phyloP scores from a whole-genome alignment of 1,140 invertebrate species.

The Heliconius hewitsoni region DNA sequence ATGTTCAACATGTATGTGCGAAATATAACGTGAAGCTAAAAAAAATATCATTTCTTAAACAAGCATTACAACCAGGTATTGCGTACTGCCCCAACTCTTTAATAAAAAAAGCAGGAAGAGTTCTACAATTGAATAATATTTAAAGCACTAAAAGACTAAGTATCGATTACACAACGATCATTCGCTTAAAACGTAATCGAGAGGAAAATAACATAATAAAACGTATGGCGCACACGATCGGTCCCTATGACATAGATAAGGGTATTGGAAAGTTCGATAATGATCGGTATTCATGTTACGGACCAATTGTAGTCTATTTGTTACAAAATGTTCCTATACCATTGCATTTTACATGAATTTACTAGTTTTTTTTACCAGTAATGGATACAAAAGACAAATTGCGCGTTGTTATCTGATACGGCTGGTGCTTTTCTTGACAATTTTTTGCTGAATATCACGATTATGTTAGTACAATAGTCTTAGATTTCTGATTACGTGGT shows the following conservation, averaged over 20 bases:
- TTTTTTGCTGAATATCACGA: conserved; percentile 49
- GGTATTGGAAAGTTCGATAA: conserved; percentile 63
- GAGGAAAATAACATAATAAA: conserved; percentile 57
- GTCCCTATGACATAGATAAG: conserved; percentile 60
- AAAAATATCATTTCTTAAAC: too few species aligned
- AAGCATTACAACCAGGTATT: too few species aligned
- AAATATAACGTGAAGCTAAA: background rate
- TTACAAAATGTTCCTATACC: conserved; percentile 49
- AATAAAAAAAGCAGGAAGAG: background rate
- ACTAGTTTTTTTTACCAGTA: conserved; percentile 58
- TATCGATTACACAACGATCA: conserved; percentile 26
- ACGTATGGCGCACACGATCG: conserved; percentile 52
- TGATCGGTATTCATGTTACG: conserved; percentile 77
- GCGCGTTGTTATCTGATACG: conserved; percentile 73
- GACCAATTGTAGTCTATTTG: conserved; percentile 69
- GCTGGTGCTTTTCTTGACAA: conserved; percentile 67
- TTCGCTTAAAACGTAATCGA: conserved; percentile 50
- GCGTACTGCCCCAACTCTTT: too few species aligned
- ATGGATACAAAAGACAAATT: conserved; percentile 76
- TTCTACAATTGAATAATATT: conserved; percentile 1
- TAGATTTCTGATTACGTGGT: conserved; percentile 59
- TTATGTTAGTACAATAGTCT: conserved; percentile 51
- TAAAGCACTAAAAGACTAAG: background rate
- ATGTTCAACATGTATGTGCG: background rate
- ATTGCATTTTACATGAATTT: conserved; percentile 73